phyloP scores from a whole-genome alignment of 2,888 invertebrate genomes.

The Epirrita christyi region DNA sequence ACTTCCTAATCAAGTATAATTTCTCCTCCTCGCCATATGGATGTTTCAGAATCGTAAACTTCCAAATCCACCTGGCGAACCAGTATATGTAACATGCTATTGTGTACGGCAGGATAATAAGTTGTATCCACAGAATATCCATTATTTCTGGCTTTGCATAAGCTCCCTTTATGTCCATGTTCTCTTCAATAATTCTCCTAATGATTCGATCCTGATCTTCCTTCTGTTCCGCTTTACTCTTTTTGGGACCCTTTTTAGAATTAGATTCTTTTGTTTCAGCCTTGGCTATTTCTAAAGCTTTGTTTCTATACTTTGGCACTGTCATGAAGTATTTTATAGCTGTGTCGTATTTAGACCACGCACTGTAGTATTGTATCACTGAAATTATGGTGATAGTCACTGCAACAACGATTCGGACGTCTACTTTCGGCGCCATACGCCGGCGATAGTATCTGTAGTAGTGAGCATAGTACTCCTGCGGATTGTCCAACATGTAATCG shows the following conservation, averaged over 20 bases:
- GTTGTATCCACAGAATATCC: constrained; percentile 93
- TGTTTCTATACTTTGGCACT: constrained; percentile 94
- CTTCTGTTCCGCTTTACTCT: constrained; percentile 86
- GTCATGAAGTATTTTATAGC: constrained; percentile 95
- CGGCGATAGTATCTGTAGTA: constrained; percentile 96
- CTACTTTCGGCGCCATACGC: constrained; percentile 95
- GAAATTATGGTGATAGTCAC: constrained; percentile 94
- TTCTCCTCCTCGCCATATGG: constrained; percentile 94
- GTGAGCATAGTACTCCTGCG: constrained; percentile 95
- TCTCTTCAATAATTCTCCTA: constrained; percentile 93
- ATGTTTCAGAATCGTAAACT: constrained; percentile 89
- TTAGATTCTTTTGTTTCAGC: constrained; percentile 84
- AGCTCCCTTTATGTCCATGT: constrained; percentile 97
- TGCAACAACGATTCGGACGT: constrained; percentile 93
- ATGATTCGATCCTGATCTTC: constrained; percentile 93
- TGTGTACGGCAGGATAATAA: constrained; percentile 91
- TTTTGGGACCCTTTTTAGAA: constrained; percentile 80
- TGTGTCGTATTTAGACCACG: constrained; percentile 91
- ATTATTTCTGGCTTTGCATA: constrained; percentile 92
- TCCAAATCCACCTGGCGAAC: constrained; percentile 93
- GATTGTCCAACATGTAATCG: constrained; percentile 98
- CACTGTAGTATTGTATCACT: constrained; percentile 92
- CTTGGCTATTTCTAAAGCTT: constrained; percentile 89
- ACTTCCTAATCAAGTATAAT: constrained; percentile 91
- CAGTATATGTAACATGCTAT: constrained; percentile 88